phyloP scores from a whole-genome alignment of 2,113 vertebrate species.

The Epinephelus lanceolatus region DNA sequence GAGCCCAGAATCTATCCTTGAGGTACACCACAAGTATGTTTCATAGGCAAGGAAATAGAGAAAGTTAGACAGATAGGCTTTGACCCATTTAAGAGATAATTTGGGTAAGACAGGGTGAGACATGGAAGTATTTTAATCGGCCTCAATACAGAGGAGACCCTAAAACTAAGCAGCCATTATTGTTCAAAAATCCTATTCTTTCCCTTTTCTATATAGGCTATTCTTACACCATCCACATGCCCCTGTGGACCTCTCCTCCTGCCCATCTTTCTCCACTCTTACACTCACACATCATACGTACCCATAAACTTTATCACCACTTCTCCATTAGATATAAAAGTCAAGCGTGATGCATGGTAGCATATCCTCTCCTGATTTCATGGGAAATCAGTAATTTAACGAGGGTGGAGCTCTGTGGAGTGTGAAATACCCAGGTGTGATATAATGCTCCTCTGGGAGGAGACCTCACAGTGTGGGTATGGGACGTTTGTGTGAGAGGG shows the following conservation, averaged over 20 bases:
- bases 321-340: conserved; percentile 56
- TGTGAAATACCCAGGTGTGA: conserved; percentile 71
- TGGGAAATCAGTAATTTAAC: conserved; percentile 61
- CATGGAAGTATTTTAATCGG: background rate
- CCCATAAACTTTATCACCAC: conserved; percentile 44
- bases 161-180: background rate
- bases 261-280: background rate
- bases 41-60: background rate
- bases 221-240: background rate
- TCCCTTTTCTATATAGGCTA: background rate
- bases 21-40: background rate
- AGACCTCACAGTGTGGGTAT: background rate
- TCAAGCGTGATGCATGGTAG: conserved; percentile 39
- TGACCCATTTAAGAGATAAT: background rate
- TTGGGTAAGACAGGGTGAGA: background rate
- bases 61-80: background rate
- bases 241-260: background rate
- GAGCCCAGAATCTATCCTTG: background rate
- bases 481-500: background rate
- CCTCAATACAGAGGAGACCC: background rate
- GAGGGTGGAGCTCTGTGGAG: conserved; percentile 52
- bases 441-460: conserved; percentile 41
- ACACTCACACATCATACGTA: conserved; percentile 11
- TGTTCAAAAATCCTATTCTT: background rate
- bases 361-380: conserved; percentile 57